phyloP scores from a whole-genome alignment of 2,888 invertebrate species.

The Adineta ricciae region DNA sequence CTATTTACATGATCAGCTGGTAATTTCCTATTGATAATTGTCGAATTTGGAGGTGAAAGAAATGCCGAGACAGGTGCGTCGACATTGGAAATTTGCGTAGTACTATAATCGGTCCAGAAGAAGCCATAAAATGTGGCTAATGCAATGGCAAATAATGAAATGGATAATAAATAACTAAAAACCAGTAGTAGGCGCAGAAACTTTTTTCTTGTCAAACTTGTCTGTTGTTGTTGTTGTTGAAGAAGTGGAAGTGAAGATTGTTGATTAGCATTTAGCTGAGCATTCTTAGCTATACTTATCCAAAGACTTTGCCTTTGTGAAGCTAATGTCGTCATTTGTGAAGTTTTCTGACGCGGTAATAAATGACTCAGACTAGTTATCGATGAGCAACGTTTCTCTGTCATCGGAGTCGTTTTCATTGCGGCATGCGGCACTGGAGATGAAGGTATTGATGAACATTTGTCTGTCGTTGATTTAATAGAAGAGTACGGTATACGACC shows the following conservation, averaged over 20 bases:
- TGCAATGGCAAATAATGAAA: constrained; percentile 18
- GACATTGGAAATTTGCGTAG: background rate
- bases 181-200: background rate
- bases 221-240: background rate
- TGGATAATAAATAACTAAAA: constrained; percentile 23
- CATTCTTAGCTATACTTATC: background rate
- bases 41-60: background rate
- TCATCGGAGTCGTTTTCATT: background rate
- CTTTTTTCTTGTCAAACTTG: background rate
- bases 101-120: background rate
- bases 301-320: background rate
- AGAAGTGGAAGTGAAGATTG: background rate
- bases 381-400: background rate
- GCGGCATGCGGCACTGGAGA: background rate
- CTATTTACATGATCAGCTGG: background rate
- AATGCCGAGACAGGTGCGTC: background rate
- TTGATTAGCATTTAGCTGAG: background rate
- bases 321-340: background rate
- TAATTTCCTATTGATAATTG: background rate
- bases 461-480: background rate
- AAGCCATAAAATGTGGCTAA: constrained; percentile 19
- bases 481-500: background rate
- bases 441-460: background rate
- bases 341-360: background rate
- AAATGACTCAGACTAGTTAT: background rate